These are phyloP conservation scores for Heliothis virescens DNA, from an alignment of 1,140 invertebrate genomes.

Conservation along the genomic window DNA sequence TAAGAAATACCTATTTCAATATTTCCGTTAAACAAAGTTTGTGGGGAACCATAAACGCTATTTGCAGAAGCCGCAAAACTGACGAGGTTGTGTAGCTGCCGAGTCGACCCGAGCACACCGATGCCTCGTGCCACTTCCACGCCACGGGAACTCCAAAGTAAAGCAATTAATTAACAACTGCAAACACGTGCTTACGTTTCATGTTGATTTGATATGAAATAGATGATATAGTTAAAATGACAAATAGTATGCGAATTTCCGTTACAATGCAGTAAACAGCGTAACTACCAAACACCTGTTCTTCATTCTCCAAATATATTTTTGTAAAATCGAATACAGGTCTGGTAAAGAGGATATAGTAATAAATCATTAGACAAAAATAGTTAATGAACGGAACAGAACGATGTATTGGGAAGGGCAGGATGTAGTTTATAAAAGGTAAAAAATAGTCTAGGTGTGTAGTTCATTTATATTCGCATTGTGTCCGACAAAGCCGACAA, in stretches of 20 bases:
- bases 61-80: constrained; percentile 72
- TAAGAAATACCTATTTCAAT: constrained; percentile 52
- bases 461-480: constrained; percentile 68
- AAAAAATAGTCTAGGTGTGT: constrained; percentile 65
- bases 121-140: constrained; percentile 38
- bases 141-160: constrained; percentile 2
- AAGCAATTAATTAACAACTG: constrained; percentile 44
- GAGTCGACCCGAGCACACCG: constrained; percentile 38
- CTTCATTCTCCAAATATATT: not conserved
- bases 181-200: constrained; percentile 25
- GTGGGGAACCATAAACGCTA: constrained; percentile 66
- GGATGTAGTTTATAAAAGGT: constrained; percentile 68
- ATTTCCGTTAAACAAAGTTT: constrained; percentile 59
- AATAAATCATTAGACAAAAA: constrained; percentile 52
- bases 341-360: not conserved
- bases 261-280: not conserved
- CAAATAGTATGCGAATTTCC: not conserved
- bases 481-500: constrained; percentile 70
- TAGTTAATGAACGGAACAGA: constrained; percentile 56
- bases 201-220: constrained; percentile 14
- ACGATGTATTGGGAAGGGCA: constrained; percentile 60
- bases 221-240: not conserved
- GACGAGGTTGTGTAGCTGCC: constrained; percentile 50
- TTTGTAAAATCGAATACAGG: not conserved
- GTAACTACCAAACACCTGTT: not conserved